Conservation (phyloP, 2,888 invertebrate genomes). For the Meta bourneti region DNA sequence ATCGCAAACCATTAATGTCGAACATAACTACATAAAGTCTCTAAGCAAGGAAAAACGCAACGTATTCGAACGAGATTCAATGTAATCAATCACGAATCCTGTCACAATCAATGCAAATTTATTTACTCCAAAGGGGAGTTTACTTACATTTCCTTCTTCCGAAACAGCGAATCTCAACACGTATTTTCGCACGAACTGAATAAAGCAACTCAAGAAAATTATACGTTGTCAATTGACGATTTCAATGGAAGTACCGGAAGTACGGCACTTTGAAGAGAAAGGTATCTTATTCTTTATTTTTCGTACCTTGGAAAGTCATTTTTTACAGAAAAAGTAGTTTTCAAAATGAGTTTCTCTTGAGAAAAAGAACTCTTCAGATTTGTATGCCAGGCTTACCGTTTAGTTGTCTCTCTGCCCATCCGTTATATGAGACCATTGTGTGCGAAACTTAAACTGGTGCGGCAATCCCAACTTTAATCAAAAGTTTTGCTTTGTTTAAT, state of each 20-base stretch:
- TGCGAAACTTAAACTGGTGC: too few relatives aligned
- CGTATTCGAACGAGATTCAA: neutral
- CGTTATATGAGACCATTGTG: too few relatives aligned
- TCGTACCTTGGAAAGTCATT: neutral
- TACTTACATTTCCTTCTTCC: neutral
- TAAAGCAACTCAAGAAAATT: neutral
- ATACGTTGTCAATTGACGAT: neutral
- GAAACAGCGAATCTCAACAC: neutral
- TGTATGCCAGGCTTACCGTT: too few relatives aligned
- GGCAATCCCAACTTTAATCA: too few relatives aligned
- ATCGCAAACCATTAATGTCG: too few relatives aligned
- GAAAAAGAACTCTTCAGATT: too few relatives aligned
- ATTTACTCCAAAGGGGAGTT: neutral
- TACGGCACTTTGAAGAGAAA: neutral
- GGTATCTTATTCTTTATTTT: neutral
- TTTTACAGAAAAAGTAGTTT: too few relatives aligned
- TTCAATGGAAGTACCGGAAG: neutral
- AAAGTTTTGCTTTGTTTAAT: too few relatives aligned
- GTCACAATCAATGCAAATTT: neutral
- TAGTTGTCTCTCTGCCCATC: too few relatives aligned
- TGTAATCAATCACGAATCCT: neutral
- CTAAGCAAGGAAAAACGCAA: too few relatives aligned
- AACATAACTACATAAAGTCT: too few relatives aligned
- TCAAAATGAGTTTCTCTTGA: too few relatives aligned
- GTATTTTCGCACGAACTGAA: neutral